Evolutionary conservation across 2,888 invertebrate species (phyloP).

Genomic region (Piscicola geometra): DNA sequence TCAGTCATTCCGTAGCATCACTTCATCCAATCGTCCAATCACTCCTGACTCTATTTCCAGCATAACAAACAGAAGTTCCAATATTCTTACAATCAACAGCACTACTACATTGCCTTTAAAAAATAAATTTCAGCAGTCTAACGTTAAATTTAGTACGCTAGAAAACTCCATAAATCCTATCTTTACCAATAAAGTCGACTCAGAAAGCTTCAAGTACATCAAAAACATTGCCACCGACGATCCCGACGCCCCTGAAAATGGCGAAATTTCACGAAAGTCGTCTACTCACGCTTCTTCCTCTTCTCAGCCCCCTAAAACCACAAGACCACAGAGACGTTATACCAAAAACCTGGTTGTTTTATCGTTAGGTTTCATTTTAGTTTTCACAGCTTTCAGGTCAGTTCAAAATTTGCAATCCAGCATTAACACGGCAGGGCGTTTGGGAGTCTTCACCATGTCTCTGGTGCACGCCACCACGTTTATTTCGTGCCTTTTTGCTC

Average conservation of each 20-base stretch:
- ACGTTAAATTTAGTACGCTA: too few species aligned
- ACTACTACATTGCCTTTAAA: too few species aligned
- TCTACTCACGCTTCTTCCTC: neutral
- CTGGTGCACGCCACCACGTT: conserved; percentile 53
- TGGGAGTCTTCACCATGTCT: conserved; percentile 52
- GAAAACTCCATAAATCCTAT: neutral
- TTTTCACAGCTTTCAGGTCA: conserved; percentile 54
- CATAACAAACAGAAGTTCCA: neutral
- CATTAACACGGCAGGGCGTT: conserved; percentile 48
- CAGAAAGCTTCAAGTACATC: too few species aligned
- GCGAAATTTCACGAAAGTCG: neutral
- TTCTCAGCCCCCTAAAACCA: neutral
- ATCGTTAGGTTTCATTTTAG: conserved; percentile 53
- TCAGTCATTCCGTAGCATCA: neutral
- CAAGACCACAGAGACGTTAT: conserved; percentile 41
- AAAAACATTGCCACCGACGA: too few species aligned
- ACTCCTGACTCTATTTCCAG: conserved; percentile 28
- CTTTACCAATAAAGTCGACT: neutral
- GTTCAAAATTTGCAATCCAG: conserved; percentile 55
- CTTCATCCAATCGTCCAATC: neutral
- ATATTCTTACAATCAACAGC: neutral
- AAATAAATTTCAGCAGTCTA: too few species aligned
- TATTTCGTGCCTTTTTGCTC: conserved; percentile 52
- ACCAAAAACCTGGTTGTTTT: conserved; percentile 53
- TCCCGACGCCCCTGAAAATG: too few species aligned